Base-by-base conservation (phyloP, 2,113 vertebrate species). In the Malurus cyaneus region DNA sequence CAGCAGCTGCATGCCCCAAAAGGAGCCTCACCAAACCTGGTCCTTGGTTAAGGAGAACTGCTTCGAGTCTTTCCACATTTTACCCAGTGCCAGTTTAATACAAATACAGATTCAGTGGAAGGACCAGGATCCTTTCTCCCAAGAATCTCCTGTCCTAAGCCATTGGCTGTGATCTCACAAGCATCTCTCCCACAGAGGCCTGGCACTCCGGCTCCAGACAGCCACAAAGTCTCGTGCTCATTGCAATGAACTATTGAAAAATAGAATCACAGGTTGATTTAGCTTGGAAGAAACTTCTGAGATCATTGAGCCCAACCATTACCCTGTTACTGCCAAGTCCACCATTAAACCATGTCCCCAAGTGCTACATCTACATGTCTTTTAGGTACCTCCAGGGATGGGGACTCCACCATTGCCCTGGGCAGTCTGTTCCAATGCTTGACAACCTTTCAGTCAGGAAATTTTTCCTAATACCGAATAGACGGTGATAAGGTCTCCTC, bases 281-380 rank as follows among this genome's bases (percentile, higher is more conserved):
- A 19, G 12, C 41, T 32, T 62, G 18, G 41, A 42, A 47, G 57
- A 69, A 54, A 42, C 31, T 49, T n/a, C 18, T 61, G 32, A 69
- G 31, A 19, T 36, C 11, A 21, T 2, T 54, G 20, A 69, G 62
- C 36, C 9, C 34, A 77, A 6, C 14, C 70, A 42, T 23, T 69
- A 42, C 8, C n/a, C 29, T 41, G 49, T 20, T 24, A 54, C 6
- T 28, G 31, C 62, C 29, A 49, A 34, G 10, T 4, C 54, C 25
- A 23, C 20, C 62, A 42, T 25, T 42, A 34, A 81, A 18, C 19
- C 11, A 6, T 8, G 14, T 34, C 31, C n/a, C n/a, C 41, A 47
- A 1, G 20, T 47, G 47, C 11, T 54, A 61, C 11, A 47, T 26
- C 25, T 39, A 34, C 1, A 0, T 59, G 9, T 31, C 11, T n/a